Base-by-base conservation (phyloP, 2,888 invertebrate species). In the Homarus gammarus region DNA sequence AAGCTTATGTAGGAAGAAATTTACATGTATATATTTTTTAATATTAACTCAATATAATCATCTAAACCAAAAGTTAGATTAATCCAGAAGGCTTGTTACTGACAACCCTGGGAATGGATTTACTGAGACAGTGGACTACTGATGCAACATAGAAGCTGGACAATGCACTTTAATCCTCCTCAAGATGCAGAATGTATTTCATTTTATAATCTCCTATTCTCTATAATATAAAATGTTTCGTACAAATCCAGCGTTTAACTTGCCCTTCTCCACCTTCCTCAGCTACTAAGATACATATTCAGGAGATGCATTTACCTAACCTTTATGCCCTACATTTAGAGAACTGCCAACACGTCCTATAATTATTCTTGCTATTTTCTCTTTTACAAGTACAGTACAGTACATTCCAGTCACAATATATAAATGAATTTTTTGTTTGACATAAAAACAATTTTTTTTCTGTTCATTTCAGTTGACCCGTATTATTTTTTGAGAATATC, bases 121-220 rank as follows among this genome's bases (percentile, higher is more conserved):
- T 68, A 88, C 78, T 84, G 77, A 61, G 84, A 83, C 83, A 72
- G 84, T 88, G 86, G 61, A 49, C 86, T 78, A 83, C 70, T 83
- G 77, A 84, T 79, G 75, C 82, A 87, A 87, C 73, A 83, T 64
- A 79, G 44, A 77, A 88, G 84, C 82, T 78, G 84, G 88, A 84
- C 88, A 82, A 64, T 83, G 88, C 88, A 88, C 84, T 88, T 88
- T 88, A 88, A 83, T 88, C 84, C 88, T 87, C 73, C 73, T 81
- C 73, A 38, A 87, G 83, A 88, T 88, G 88, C 88, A 88, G 88
- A 88, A 84, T 88, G 88, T 88, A 84, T 88, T 88, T 83, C 70
- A 77, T 84, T 88, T 88, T 88, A 88, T 83, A 88, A 84, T 88
- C 83, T 88, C 88, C 83, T 88, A 88, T 83, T 88, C 88, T 88